phyloP scores from a whole-genome alignment of 2,797 vertebrate species.

The Chelonia mydas region DNA sequence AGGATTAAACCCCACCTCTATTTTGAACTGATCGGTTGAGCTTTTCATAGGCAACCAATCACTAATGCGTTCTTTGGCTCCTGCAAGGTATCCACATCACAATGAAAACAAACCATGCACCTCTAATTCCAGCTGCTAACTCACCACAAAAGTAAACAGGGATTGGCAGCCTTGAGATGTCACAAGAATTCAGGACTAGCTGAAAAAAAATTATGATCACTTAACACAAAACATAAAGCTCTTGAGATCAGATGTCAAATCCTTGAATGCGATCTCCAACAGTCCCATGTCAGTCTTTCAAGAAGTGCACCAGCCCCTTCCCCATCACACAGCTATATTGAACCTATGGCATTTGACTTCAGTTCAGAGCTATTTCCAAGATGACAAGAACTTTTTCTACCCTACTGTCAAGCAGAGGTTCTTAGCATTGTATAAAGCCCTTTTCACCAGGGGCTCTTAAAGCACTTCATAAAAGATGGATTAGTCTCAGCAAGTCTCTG shows the following conservation, averaged over 20 bases:
- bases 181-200: not conserved
- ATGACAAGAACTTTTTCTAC: conserved; percentile 21
- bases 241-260: not conserved
- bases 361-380: conserved; percentile 23
- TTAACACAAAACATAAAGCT: conserved; percentile 16
- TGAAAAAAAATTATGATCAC: not conserved
- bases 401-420: conserved; percentile 7
- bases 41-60: not conserved
- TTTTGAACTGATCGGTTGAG: not conserved
- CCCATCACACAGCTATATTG: not conserved
- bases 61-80: not conserved
- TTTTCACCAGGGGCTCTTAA: not conserved
- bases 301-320: conserved; percentile 3
- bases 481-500: not conserved
- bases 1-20: not conserved
- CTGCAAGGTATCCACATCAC: not conserved
- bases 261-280: not conserved
- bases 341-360: conserved; percentile 9
- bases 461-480: not conserved
- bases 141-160: not conserved
- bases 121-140: not conserved
- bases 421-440: not conserved
- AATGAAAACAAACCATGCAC: not conserved
- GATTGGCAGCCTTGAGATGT: not conserved
- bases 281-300: conserved; percentile 1